Conservation (phyloP, 2,797 vertebrate species). For the Neopelma chrysocephalum region DNA sequence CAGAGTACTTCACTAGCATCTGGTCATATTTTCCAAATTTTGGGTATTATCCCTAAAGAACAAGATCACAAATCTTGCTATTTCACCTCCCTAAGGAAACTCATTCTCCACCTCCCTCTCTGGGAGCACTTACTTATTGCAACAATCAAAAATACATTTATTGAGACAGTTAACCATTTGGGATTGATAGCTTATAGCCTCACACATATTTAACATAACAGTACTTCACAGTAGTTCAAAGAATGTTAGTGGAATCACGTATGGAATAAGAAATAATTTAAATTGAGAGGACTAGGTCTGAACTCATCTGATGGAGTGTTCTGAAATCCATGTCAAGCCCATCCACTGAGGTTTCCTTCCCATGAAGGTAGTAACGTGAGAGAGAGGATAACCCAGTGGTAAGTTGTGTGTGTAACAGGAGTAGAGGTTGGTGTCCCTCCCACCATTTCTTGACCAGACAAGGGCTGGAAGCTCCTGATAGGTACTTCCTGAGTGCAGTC, state of each 20-base stretch:
- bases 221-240: neutral
- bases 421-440: neutral
- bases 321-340: neutral
- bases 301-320: neutral
- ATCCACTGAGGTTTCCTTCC: neutral
- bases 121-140: neutral
- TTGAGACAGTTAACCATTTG: neutral
- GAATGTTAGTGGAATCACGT: neutral
- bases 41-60: neutral
- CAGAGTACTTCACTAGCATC: neutral
- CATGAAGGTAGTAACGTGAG: neutral
- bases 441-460: neutral
- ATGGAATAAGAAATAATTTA: neutral
- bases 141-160: neutral
- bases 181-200: neutral
- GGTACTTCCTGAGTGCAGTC: neutral
- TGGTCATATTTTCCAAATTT: neutral
- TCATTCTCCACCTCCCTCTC: neutral
- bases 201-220: neutral
- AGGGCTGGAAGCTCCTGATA: neutral
- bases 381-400: neutral
- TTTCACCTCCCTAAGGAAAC: neutral
- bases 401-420: rapidly evolving
- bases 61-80: neutral
- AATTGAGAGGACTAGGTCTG: neutral